These are phyloP conservation scores for Harpegnathos saltator DNA, from an alignment of 1,140 invertebrate species.

Conservation along the genomic window DNA sequence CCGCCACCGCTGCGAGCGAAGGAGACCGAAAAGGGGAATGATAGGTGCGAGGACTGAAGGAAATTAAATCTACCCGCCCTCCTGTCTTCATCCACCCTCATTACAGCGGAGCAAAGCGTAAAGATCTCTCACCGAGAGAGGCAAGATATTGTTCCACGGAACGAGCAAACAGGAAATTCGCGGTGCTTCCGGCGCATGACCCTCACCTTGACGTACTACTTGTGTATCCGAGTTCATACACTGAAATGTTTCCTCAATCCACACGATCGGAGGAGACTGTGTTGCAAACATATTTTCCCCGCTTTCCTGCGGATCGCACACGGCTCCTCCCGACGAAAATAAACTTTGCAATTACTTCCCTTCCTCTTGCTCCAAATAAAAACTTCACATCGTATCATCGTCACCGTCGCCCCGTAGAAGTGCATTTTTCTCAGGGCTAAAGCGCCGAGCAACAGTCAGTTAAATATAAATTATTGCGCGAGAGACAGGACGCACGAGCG, in stretches of 20 bases:
- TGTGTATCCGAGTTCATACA: background rate
- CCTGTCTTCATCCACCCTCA: conserved; percentile 74
- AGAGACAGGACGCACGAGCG: too few relatives aligned
- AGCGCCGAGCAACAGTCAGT: too few relatives aligned
- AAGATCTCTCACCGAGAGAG: conserved; percentile 76
- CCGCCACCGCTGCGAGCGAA: background rate
- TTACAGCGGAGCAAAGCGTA: conserved; percentile 77
- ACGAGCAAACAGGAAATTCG: conserved; percentile 77
- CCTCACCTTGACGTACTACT: conserved; percentile 1
- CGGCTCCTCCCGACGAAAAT: too few relatives aligned
- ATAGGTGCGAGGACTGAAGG: conserved; percentile 56
- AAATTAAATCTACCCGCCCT: conserved; percentile 80
- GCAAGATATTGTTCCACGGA: conserved; percentile 66
- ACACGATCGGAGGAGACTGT: background rate
- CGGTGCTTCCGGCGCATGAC: conserved; percentile 72
- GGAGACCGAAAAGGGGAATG: conserved; percentile 26
- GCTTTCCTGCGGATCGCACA: too few relatives aligned
- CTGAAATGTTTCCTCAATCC: background rate
- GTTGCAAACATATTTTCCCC: background rate
- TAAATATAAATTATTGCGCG: too few relatives aligned
- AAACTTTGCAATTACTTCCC: background rate
- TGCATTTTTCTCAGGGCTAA: too few relatives aligned
- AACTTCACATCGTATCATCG: too few relatives aligned
- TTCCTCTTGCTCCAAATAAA: background rate
- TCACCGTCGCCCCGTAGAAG: too few relatives aligned